Evolutionary conservation across 2,888 invertebrate species (phyloP).

Genomic region (Diadromus collaris): DNA sequence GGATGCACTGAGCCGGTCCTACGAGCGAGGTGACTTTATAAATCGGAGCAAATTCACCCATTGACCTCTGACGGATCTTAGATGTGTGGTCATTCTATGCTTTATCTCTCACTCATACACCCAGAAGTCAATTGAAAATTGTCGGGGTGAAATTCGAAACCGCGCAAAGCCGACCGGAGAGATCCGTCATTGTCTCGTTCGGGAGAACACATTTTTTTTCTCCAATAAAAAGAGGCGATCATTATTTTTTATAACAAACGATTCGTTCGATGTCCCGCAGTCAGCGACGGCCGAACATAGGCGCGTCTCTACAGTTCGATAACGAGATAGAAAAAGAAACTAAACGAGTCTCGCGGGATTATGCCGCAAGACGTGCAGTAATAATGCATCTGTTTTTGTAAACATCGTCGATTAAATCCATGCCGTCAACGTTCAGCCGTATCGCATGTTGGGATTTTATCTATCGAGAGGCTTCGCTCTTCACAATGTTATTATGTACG

Average conservation of each 20-base stretch:
- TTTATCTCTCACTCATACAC: constrained; percentile 48
- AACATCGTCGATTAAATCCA: constrained; percentile 38
- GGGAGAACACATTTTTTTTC: constrained; percentile 7
- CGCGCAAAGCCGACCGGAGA: too few species aligned
- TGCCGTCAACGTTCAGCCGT: not conserved
- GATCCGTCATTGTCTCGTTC: not conserved
- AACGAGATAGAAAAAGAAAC: not conserved
- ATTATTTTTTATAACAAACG: constrained; percentile 1
- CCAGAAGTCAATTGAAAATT: constrained; percentile 17
- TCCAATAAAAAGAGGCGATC: not conserved
- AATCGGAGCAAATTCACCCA: constrained; percentile 73
- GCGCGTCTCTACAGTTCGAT: constrained; percentile 1
- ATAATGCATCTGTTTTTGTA: constrained; percentile 23
- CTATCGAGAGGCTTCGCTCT: constrained; percentile 18
- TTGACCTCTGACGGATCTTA: constrained; percentile 71
- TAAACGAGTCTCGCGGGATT: constrained; percentile 7
- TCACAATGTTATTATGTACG: constrained; percentile 25
- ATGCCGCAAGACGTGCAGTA: constrained; percentile 16
- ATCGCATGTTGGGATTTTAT: constrained; percentile 30
- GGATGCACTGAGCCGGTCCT: constrained; percentile 68
- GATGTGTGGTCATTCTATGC: constrained; percentile 38
- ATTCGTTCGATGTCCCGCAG: not conserved
- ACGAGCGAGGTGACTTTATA: constrained; percentile 74
- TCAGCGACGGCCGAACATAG: not conserved
- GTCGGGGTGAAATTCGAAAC: constrained; percentile 25